Evolutionary conservation across 2,797 vertebrate species (phyloP), one percentile per base, ranked within the genome.

Genomic region (Margarornis squamiger): DNA sequence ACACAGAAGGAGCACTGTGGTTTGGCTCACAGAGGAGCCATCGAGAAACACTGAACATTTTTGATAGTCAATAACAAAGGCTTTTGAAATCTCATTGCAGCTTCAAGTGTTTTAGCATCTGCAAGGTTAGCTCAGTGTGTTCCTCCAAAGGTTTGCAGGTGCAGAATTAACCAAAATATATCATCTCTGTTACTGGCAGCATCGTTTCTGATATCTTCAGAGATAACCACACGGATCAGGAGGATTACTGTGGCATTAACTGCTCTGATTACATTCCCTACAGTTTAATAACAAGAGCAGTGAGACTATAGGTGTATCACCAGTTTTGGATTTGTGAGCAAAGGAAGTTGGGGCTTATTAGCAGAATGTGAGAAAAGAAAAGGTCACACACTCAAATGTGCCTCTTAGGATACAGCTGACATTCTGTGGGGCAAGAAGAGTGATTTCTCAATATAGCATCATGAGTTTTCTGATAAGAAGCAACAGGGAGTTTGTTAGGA

Each of bases 211-310:
- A 46, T 77, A 78, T 92, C 94, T 94, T 85, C 46, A 83, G 68
- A 96, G 90, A 92, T 81, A 94, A 93, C 93, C 1, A 0, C 45
- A 29, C 0, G 20, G 91, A 95, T 94, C 90, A 82, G 84, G 81
- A 85, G 96, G 95, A 97, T 97, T 96, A 97, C 16, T 54, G 81
- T 65, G 93, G 94, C 83, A 97, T 96, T 97, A 96, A 84, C 88
- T 67, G 59, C 87, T 94, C 93, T 95, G 94, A 96, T 96, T 96
- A 81, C 90, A 77, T 88, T 94, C 94, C 93, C 93, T 86, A 80
- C 85, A 93, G 93, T 93, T 96, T 96, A 96, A 93, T 96, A 96
- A 96, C 73, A 89, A 79, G 87, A 93, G 67, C 66, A 11, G 49
- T 45, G 87, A 90, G 88, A 92, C 71, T 57, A 77, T 91, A 88